Conservation (phyloP, 2,113 vertebrate genomes). For the Piaya cayana region DNA sequence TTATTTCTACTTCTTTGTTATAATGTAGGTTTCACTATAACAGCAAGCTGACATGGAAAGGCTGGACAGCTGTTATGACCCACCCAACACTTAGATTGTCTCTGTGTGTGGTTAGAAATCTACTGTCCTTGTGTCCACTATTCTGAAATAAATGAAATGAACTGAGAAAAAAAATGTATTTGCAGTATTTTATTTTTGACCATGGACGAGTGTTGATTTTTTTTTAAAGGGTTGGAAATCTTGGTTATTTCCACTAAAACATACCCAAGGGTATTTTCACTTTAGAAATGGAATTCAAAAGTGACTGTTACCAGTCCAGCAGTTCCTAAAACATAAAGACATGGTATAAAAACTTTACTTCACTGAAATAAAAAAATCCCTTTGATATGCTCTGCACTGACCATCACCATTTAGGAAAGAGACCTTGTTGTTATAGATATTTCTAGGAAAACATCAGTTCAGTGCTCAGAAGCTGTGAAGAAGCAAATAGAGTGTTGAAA, state of each 20-base stretch:
- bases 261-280: background rate
- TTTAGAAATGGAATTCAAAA: background rate
- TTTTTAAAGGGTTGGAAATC: background rate
- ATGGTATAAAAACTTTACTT: background rate
- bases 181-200: background rate
- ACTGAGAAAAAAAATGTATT: background rate
- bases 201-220: background rate
- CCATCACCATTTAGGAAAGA: conserved; percentile 5
- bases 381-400: background rate
- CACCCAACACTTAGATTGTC: background rate
- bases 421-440: background rate
- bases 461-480: conserved; percentile 18
- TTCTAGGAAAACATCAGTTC: conserved; percentile 16
- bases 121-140: background rate
- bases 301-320: background rate
- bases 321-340: background rate
- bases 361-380: background rate
- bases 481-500: background rate
- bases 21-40: background rate
- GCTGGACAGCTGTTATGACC: background rate
- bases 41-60: background rate
- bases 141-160: background rate
- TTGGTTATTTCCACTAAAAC: background rate
- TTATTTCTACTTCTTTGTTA: background rate
- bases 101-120: background rate